Evolutionary conservation across 1,140 invertebrate genomes (phyloP).

Genomic region (Rhizoglyphus robini): DNA sequence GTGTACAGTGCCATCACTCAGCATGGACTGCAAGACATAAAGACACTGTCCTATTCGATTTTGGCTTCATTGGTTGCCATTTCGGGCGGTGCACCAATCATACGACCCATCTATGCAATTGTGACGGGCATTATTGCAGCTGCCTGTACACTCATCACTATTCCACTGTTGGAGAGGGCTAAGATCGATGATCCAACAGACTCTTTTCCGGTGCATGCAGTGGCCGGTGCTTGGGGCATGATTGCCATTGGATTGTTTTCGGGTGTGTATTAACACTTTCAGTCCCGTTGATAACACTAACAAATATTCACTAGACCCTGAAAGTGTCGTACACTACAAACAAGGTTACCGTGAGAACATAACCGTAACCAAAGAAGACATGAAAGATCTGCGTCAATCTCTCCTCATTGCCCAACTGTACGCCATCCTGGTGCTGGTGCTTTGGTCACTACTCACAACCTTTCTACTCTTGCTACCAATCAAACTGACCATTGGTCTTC

Average conservation of each 20-base stretch:
- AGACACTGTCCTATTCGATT: constrained; percentile 26
- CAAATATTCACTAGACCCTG: constrained; percentile 9
- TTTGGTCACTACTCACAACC: constrained; percentile 23
- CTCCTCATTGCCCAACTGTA: constrained; percentile 22
- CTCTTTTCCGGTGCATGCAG: constrained; percentile 28
- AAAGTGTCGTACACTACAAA: constrained; percentile 24
- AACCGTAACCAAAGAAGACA: not conserved
- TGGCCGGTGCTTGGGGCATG: constrained; percentile 27
- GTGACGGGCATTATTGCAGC: constrained; percentile 25
- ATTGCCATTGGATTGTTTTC: constrained; percentile 27
- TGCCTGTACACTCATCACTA: constrained; percentile 19
- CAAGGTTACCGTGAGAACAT: constrained; percentile 10
- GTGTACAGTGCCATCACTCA: constrained; percentile 23
- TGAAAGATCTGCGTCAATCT: constrained; percentile 12
- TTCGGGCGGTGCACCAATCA: constrained; percentile 26
- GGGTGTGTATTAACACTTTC: not conserved
- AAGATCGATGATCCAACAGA: constrained; percentile 28
- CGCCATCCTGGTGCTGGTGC: constrained; percentile 20
- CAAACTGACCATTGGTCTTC: constrained; percentile 32
- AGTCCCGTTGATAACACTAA: not conserved
- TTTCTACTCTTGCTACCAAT: constrained; percentile 27
- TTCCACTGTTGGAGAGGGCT: constrained; percentile 23
- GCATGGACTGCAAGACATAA: constrained; percentile 26
- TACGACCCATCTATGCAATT: constrained; percentile 25
- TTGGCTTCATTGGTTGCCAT: constrained; percentile 28